Evolutionary conservation across 2,797 vertebrate species (phyloP).

Genomic region (Tapera naevia): DNA sequence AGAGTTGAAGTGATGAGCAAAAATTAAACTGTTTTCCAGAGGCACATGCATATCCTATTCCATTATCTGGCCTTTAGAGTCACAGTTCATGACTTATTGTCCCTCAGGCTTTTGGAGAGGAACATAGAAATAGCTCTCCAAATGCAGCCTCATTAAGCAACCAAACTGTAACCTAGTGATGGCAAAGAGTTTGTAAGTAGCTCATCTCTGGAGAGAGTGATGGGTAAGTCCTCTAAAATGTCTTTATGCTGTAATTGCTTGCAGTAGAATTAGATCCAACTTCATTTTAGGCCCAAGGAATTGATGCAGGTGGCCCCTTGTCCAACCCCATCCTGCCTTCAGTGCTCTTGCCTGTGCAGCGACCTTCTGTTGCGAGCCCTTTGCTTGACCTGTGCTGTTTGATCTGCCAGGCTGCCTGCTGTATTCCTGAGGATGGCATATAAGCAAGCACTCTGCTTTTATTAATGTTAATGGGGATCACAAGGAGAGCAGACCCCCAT

Average conservation of each 20-base stretch:
- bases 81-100: neutral
- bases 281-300: neutral
- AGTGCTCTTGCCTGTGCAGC: neutral
- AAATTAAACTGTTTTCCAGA: neutral
- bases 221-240: neutral
- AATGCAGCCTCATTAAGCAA: neutral
- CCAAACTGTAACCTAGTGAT: neutral
- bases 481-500: neutral
- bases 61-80: neutral
- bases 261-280: neutral
- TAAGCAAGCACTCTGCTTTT: neutral
- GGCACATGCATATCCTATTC: neutral
- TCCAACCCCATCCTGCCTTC: neutral
- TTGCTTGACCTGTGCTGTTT: neutral
- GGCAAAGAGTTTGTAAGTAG: neutral
- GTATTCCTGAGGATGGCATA: neutral
- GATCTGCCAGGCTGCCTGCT: neutral
- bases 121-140: neutral
- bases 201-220: neutral
- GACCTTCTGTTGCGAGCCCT: neutral
- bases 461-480: neutral
- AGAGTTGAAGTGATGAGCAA: neutral
- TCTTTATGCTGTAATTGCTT: neutral
- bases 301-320: neutral
- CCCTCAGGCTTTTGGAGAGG: neutral